Evolutionary conservation across 2,888 invertebrate genomes (phyloP), one percentile per base, ranked within the genome.

Genomic region (Julus scanicus): DNA sequence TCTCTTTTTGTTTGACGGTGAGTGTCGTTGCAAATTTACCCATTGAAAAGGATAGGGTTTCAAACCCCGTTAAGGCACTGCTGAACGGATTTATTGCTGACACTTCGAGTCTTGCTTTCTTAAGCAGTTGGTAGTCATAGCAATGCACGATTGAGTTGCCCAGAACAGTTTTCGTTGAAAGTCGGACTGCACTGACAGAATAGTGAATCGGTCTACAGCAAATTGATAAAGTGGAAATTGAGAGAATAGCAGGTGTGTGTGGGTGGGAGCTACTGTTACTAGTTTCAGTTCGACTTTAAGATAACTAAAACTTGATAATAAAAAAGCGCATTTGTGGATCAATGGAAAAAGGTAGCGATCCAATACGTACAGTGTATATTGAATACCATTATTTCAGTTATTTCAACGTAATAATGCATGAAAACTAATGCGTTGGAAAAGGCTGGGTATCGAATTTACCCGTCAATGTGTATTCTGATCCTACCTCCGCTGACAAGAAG

Each of bases 51-150:
- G 29, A 29, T 29, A 29, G 29, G 29, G n/a, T n/a, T n/a, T n/a
- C n/a, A n/a, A n/a, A n/a, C n/a, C n/a, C n/a, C 53, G 20, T 63
- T 63, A 20, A 63, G n/a, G 63, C 20, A 57, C 63, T 20, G 9
- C 20, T 63, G n/a, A 63, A 63, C 4, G n/a, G 63, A 63, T 17
- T n/a, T n/a, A 63, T 20, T 20, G n/a, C 63, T 63, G 20, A 20
- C n/a, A n/a, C 63, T 63, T n/a, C n/a, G 63, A 63, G 20, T 63
- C 63, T 63, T n/a, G 63, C n/a, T 63, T 63, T n/a, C 63, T 6
- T 63, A n/a, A 63, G 3, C 6, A 63, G 5, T 17, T 63, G n/a
- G 63, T n/a, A n/a, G 63, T 63, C 63, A 63, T 17, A 63, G 17
- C n/a, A 63, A 63, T 63, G 4, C n/a, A 20, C 20, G 63, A 63